Conservation (phyloP, 2,797 vertebrate species). For the Ctenopoma multispine region DNA sequence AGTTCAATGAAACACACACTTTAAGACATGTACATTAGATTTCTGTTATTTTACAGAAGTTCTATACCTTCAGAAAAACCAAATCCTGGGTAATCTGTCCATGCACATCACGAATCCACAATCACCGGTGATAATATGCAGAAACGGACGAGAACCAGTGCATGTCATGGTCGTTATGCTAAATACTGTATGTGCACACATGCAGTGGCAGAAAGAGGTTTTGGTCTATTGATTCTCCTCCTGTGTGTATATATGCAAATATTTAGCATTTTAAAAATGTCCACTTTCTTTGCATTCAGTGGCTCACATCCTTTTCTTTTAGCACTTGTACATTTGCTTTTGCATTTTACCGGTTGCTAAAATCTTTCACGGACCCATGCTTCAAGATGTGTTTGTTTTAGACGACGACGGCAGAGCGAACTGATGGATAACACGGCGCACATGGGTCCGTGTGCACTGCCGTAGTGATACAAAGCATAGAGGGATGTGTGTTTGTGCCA, state of each 20-base stretch:
- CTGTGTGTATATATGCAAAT: constrained; percentile 2
- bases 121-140: not conserved
- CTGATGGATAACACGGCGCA: not conserved
- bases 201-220: too few relatives aligned
- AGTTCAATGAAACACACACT: not conserved
- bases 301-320: not conserved
- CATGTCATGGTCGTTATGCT: not conserved
- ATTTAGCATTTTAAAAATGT: not conserved
- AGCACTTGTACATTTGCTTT: too few relatives aligned
- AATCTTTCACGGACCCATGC: not conserved
- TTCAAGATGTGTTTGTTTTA: not conserved
- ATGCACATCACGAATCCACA: not conserved
- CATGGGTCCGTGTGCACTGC: too few relatives aligned
- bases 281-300: not conserved
- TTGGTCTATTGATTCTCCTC: not conserved
- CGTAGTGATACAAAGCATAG: not conserved
- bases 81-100: not conserved
- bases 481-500: constrained; percentile 25
- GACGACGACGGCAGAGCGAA: not conserved
- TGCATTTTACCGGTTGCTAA: too few relatives aligned
- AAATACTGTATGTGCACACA: not conserved
- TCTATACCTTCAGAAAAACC: not conserved
- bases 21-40: too few relatives aligned
- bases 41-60: too few relatives aligned
- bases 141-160: not conserved